Base-by-base conservation (phyloP, 2,888 invertebrate genomes). In the Labia minor region DNA sequence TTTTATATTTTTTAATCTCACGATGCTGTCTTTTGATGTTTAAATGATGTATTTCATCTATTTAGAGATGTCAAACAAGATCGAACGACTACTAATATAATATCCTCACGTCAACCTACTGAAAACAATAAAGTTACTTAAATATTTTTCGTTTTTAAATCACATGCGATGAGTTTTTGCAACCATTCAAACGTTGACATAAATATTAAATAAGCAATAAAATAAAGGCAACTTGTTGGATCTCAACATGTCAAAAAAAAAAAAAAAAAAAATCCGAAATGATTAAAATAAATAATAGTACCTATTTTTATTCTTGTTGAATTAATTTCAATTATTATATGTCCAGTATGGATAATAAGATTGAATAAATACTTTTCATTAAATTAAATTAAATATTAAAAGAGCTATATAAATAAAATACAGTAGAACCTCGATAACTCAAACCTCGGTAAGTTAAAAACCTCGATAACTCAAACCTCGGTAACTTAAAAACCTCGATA, bases 81-180 rank as follows among this genome's bases (percentile, higher is more conserved):
- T 49, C 49, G 49, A 49, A 49, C 49, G 49, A 49, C 49, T 49
- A 10, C 49, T 49, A 49, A 49, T 49, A 49, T 11, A 49, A 49
- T 49, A 8, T 49, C 49, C 49, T 49, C 49, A 49, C 49, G 49
- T 49, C 49, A 49, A 11, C 16, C 4, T 10, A n/a, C 49, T 49
- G 49, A 49, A 49, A 49, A 49, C 49, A 49, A 49, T 49, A 49
- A 49, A 49, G 49, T 49, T 49, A 49, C 49, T 49, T 49, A 49
- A 49, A 49, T 49, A 49, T 49, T 49, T 49, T n/a, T 49, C 49
- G 14, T 49, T 49, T 49, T 49, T 49, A n/a, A 26, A 26, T 26
- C 26, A 49, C 16, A 49, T n/a, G n/a, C n/a, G n/a, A n/a, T n/a
- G 16, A 49, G 2, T 49, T 49, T 49, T 49, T 49, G 16, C 49